phyloP scores from a whole-genome alignment of 2,888 invertebrate genomes.

The Melanargia galathea region DNA sequence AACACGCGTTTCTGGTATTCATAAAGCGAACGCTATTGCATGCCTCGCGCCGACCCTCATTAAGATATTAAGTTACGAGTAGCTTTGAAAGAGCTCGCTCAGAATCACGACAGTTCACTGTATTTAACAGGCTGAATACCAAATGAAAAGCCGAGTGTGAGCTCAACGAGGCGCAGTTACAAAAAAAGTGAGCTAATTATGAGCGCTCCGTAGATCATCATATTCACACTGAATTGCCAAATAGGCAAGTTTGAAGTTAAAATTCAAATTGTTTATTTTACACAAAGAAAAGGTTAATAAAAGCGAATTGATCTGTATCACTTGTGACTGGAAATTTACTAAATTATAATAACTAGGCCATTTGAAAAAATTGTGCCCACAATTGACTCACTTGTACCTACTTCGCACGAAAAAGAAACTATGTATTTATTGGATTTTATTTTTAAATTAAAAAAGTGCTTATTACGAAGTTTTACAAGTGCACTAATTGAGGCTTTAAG shows the following conservation, averaged over 20 bases:
- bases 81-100: slow-evolving; percentile 29
- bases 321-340: not conserved
- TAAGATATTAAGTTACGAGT: slow-evolving; percentile 33
- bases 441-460: not conserved
- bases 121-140: slow-evolving; percentile 23
- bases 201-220: not conserved
- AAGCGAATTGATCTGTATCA: not conserved
- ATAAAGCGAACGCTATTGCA: slow-evolving; percentile 27
- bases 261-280: not conserved
- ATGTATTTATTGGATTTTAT: not conserved
- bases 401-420: too few relatives aligned
- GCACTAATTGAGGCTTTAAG: slow-evolving; percentile 9
- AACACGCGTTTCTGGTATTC: slow-evolving; percentile 25
- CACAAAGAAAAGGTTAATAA: not conserved
- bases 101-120: slow-evolving; percentile 22
- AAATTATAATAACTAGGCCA: too few relatives aligned
- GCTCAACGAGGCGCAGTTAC: slow-evolving; percentile 16
- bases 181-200: slow-evolving; percentile 23
- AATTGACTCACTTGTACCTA: too few relatives aligned
- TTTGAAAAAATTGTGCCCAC: too few relatives aligned
- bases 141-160: slow-evolving; percentile 24
- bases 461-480: slow-evolving; percentile 5
- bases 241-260: not conserved
- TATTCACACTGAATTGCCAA: slow-evolving; percentile 3
- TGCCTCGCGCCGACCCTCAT: slow-evolving; percentile 28